Evolutionary conservation across 2,113 vertebrate genomes (phyloP).

Genomic region (Carassius carassius): DNA sequence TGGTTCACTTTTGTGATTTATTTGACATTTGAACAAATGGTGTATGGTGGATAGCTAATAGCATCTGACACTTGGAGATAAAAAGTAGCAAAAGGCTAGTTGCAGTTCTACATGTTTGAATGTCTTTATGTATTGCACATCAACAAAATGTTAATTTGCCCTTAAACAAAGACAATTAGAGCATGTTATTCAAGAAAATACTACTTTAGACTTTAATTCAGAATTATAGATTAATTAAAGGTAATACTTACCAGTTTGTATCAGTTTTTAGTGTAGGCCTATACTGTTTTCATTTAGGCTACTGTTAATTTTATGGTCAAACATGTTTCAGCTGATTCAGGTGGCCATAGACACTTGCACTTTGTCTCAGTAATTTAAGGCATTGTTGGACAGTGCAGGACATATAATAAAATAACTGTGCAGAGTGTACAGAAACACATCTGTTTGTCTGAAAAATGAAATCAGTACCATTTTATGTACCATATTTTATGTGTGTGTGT

Average conservation of each 20-base stretch:
- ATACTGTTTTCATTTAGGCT: too few species aligned
- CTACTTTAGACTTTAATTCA: background rate
- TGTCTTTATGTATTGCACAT: background rate
- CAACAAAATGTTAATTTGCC: background rate
- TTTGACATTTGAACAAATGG: constrained; percentile 24
- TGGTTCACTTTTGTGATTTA: constrained; percentile 50
- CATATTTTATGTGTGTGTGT: too few species aligned
- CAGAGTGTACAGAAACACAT: background rate
- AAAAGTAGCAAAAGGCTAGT: background rate
- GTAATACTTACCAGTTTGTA: too few species aligned
- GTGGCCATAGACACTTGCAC: background rate
- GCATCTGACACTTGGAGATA: background rate
- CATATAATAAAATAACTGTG: constrained; percentile 14
- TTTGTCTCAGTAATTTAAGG: constrained; percentile 6
- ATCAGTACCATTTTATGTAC: background rate
- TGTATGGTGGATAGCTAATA: constrained; percentile 16
- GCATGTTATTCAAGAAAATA: background rate
- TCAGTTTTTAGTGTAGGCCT: too few species aligned
- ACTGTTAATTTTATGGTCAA: background rate
- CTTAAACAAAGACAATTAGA: background rate
- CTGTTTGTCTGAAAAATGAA: background rate
- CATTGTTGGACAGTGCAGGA: background rate
- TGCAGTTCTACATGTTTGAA: background rate
- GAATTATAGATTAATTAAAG: background rate
- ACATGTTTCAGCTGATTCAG: background rate